Conservation (phyloP, 92 coral and sea anemone species). For the Epizoanthus rinbou region DNA sequence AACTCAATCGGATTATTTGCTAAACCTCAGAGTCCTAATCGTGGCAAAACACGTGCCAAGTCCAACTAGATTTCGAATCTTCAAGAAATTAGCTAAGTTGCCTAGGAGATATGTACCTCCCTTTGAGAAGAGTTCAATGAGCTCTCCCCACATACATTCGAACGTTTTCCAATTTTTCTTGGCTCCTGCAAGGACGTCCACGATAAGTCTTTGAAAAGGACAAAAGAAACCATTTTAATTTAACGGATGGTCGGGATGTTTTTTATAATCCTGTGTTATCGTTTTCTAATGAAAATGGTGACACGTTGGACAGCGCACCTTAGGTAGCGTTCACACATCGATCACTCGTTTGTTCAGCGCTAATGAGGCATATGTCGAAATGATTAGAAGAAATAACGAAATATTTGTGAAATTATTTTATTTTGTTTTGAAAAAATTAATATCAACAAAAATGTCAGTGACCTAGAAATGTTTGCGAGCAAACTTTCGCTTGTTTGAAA, state of each 20-base stretch:
- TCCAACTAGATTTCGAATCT: neutral
- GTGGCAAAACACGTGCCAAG: constrained; percentile 16
- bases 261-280: neutral
- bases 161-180: constrained; percentile 3
- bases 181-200: neutral
- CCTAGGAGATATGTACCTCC: constrained; percentile 13
- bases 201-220: constrained; percentile 7
- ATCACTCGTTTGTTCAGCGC: neutral
- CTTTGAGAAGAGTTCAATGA: neutral
- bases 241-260: constrained; percentile 5
- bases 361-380: neutral
- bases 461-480: neutral
- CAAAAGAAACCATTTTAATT: constrained; percentile 18
- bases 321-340: neutral
- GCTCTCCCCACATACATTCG: neutral
- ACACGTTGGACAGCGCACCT: constrained; percentile 1
- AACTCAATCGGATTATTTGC: neutral
- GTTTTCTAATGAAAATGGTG: neutral
- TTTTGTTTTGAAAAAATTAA: neutral
- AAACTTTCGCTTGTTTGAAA: too few relatives aligned
- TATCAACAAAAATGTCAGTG: neutral
- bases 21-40: neutral
- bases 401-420: neutral
- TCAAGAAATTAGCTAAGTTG: constrained; percentile 12
- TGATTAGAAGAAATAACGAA: neutral